Percentiles rank a stretch among this genome's conserved stretches.
phyloP scores from a whole-genome alignment of 2,888 invertebrate species.

The Tipula helvola region DNA sequence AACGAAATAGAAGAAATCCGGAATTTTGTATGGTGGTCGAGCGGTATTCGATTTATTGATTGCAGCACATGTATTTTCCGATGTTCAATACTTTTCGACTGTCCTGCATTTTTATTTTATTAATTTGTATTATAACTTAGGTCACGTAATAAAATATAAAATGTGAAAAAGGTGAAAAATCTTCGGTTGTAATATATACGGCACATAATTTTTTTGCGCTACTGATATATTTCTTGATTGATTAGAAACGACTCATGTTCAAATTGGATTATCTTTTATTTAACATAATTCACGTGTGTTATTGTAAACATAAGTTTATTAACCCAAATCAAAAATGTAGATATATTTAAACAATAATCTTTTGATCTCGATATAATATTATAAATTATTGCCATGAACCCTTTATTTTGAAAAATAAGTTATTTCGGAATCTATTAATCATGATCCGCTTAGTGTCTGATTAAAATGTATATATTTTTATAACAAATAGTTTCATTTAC shows the following conservation, averaged over 20 bases:
- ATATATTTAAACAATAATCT: neutral
- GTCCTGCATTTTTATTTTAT: neutral
- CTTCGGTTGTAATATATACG: neutral
- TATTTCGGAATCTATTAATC: neutral
- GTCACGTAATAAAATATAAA: neutral
- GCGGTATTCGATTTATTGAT: neutral
- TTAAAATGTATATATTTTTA: neutral
- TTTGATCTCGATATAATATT: neutral
- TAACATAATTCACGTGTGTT: neutral
- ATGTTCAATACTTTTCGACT: neutral
- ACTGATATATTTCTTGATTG: neutral
- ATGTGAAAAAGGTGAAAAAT: neutral
- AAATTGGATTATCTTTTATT: neutral
- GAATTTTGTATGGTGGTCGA: neutral
- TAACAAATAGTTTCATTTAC: neutral
- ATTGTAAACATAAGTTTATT: neutral
- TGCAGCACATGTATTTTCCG: neutral
- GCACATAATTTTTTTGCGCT: neutral
- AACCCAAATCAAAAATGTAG: neutral
- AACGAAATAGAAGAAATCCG: neutral
- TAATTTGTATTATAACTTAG: neutral
- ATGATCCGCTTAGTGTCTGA: neutral
- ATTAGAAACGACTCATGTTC: neutral
- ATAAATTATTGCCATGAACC: neutral
- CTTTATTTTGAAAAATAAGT: neutral